Percentiles rank a stretch among this genome's conserved stretches.
Conservation (phyloP, 2,797 vertebrate species). For the Gymnoscopelus microlampas region DNA sequence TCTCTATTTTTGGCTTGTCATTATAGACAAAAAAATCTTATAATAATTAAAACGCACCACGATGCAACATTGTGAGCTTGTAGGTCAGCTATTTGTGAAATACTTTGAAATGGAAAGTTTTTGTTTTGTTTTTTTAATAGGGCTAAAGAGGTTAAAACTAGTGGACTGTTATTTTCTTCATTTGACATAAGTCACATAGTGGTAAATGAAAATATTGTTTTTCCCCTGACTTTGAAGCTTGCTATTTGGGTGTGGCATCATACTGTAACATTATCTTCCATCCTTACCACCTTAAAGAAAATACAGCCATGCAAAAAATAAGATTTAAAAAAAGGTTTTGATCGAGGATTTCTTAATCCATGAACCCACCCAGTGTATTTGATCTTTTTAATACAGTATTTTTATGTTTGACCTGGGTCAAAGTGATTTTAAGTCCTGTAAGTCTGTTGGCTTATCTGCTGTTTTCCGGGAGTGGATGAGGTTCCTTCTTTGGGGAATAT, state of each 20-base stretch:
- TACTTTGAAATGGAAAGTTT: neutral
- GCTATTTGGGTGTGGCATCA: slow-evolving; percentile 17
- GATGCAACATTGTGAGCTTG: too few relatives aligned
- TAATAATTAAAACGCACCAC: too few relatives aligned
- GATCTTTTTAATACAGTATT: slow-evolving; percentile 47
- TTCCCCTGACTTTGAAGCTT: slow-evolving; percentile 7
- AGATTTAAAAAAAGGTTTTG: slow-evolving; percentile 48
- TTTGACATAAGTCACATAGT: neutral
- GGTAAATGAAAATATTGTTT: too few relatives aligned
- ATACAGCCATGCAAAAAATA: neutral
- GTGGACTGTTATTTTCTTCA: neutral
- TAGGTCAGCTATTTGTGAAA: too few relatives aligned
- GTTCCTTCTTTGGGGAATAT: slow-evolving; percentile 45
- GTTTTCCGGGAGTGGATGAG: slow-evolving; percentile 36
- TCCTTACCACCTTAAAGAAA: slow-evolving; percentile 4
- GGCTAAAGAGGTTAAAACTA: too few relatives aligned
- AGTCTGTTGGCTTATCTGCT: slow-evolving; percentile 54
- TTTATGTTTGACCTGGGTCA: slow-evolving; percentile 62
- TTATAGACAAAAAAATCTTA: too few relatives aligned
- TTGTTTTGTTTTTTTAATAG: too few relatives aligned
- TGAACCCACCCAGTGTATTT: slow-evolving; percentile 26
- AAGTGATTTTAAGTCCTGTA: slow-evolving; percentile 57
- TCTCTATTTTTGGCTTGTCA: too few relatives aligned
- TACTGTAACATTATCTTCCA: neutral
- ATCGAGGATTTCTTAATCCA: slow-evolving; percentile 52